phyloP scores from a whole-genome alignment of 1,140 invertebrate genomes.

The Pentalonia nigronervosa region DNA sequence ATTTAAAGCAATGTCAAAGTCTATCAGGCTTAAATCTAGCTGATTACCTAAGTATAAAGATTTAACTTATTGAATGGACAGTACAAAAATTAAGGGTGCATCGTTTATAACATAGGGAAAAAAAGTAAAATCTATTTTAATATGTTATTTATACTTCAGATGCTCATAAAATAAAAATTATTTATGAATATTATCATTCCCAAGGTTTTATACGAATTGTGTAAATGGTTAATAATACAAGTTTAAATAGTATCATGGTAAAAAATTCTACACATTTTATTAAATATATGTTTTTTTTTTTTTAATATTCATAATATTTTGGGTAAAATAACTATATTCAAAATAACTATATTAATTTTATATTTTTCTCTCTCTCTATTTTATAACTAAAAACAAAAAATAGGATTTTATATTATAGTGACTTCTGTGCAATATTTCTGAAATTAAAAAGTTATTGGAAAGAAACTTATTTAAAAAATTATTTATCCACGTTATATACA shows the following conservation, averaged over 20 bases:
- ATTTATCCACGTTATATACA: too few relatives aligned
- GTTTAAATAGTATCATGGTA: background rate
- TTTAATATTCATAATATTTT: too few relatives aligned
- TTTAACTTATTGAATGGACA: background rate
- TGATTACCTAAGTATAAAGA: background rate
- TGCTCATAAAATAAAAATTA: background rate
- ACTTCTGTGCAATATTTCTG: too few relatives aligned
- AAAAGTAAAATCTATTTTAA: background rate
- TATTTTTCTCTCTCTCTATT: too few relatives aligned
- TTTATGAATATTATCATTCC: background rate
- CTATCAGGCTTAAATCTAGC: background rate
- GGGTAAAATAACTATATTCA: too few relatives aligned
- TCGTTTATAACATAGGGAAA: background rate
- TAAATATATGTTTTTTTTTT: too few relatives aligned
- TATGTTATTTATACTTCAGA: background rate
- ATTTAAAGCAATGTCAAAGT: background rate
- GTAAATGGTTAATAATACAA: background rate
- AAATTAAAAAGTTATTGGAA: too few relatives aligned
- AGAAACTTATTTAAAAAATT: too few relatives aligned
- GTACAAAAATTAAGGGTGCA: background rate
- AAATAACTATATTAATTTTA: too few relatives aligned
- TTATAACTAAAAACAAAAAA: too few relatives aligned
- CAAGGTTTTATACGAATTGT: background rate
- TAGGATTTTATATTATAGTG: too few relatives aligned
- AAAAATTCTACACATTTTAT: too few relatives aligned